Evolutionary conservation across 2,113 vertebrate species (phyloP).

Genomic region (Prochilodus magdalenae): DNA sequence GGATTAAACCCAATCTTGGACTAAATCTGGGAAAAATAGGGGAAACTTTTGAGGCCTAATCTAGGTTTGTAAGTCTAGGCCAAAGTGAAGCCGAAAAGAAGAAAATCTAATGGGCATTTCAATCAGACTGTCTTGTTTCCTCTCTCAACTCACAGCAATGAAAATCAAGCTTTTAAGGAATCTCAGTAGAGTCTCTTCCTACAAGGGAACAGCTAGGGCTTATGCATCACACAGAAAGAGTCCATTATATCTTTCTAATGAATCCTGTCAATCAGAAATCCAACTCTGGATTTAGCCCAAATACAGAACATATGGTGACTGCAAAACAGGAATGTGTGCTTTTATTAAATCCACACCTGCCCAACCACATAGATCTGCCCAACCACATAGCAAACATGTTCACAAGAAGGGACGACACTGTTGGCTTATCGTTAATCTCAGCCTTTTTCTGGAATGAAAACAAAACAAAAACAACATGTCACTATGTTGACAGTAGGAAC

Average conservation of each 20-base stretch:
- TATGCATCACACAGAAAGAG: neutral
- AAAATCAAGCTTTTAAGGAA: slow-evolving; percentile 10
- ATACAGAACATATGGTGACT: neutral
- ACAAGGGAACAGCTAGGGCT: neutral
- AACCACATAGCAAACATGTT: neutral
- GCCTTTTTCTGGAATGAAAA: too few species aligned
- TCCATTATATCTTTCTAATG: slow-evolving; percentile 23
- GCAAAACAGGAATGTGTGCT: neutral
- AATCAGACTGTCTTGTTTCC: neutral
- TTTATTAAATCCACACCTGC: neutral
- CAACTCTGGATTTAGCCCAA: neutral
- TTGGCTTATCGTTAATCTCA: too few species aligned
- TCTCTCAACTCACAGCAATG: neutral
- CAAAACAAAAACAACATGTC: too few species aligned
- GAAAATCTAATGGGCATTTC: neutral
- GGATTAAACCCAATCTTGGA: neutral
- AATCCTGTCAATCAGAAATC: neutral
- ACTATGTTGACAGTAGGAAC: too few species aligned
- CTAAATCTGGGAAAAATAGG: neutral
- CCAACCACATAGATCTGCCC: neutral
- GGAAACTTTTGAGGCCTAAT: neutral
- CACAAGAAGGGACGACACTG: too few species aligned
- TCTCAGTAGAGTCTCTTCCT: neutral
- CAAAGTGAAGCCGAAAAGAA: neutral
- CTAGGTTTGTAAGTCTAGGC: neutral